Percentiles rank a stretch among this genome's conserved stretches.
phyloP scores from a whole-genome alignment of 1,140 invertebrate species.

The Chionoecetes opilio region DNA sequence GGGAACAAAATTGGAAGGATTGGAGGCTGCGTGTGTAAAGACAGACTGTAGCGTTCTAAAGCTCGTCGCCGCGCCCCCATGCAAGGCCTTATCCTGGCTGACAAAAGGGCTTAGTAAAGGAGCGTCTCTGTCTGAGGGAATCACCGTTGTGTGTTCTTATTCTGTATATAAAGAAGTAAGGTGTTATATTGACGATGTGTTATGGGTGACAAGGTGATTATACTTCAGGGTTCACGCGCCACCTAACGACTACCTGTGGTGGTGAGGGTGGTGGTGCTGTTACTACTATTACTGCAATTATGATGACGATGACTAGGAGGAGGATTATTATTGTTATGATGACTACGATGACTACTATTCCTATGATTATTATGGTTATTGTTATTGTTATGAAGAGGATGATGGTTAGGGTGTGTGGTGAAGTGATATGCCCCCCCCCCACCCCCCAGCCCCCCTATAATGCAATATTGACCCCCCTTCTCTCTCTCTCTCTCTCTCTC shows the following conservation, averaged over 20 bases:
- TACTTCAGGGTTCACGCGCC: no score
- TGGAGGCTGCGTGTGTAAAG: no score
- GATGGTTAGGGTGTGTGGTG: background rate
- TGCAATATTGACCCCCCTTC: background rate
- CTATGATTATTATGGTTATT: constrained; percentile 40
- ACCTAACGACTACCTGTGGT: background rate
- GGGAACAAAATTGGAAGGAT: no score
- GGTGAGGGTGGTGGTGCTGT: background rate
- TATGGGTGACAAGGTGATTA: no score
- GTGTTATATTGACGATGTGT: no score
- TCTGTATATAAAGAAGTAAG: constrained; percentile 5
- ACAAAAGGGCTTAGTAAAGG: background rate
- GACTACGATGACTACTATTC: constrained; percentile 36
- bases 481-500: background rate
- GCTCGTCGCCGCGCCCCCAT: background rate
- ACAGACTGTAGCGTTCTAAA: background rate
- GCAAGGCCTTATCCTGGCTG: background rate
- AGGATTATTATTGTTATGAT: background rate
- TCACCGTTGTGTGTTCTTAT: constrained; percentile 72
- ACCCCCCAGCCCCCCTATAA: background rate
- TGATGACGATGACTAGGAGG: background rate
- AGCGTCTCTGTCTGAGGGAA: constrained; percentile 47
- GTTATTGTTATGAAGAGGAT: background rate
- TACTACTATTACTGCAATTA: background rate
- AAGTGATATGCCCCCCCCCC: no score